Evolutionary conservation across 2,888 invertebrate species (phyloP).

Genomic region (Tachina grossa): DNA sequence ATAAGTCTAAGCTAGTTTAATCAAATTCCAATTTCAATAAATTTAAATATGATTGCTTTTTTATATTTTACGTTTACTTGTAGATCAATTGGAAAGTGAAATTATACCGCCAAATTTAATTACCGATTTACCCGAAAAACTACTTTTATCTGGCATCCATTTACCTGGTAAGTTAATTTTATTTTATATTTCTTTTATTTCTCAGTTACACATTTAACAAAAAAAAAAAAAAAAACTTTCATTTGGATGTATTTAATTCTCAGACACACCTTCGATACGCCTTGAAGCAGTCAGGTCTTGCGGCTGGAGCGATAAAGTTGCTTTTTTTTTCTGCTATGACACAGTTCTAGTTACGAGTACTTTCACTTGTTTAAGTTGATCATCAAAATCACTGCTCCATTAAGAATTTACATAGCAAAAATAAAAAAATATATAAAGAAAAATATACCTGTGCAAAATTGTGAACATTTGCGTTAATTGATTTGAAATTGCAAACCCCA

Average conservation of each 20-base stretch:
- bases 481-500: slow-evolving; percentile 66
- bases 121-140: slow-evolving; percentile 86
- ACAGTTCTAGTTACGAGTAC: slow-evolving; percentile 68
- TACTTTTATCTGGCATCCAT: slow-evolving; percentile 86
- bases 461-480: slow-evolving; percentile 65
- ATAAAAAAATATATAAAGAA: not conserved
- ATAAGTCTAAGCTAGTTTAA: slow-evolving; percentile 18
- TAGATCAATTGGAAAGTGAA: slow-evolving; percentile 79
- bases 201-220: not conserved
- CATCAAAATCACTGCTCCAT: slow-evolving; percentile 20
- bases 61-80: slow-evolving; percentile 61
- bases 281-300: not conserved
- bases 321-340: slow-evolving; percentile 31
- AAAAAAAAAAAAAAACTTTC: slow-evolving; percentile 32
- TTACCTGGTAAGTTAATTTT: slow-evolving; percentile 85
- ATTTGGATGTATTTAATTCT: slow-evolving; percentile 52
- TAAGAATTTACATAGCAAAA: slow-evolving; percentile 31
- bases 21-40: slow-evolving; percentile 25
- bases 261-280: slow-evolving; percentile 57
- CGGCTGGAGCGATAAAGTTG: not conserved
- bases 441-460: slow-evolving; percentile 29
- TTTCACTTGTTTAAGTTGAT: slow-evolving; percentile 60
- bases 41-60: slow-evolving; percentile 32
- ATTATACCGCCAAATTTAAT: slow-evolving; percentile 85
- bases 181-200: slow-evolving; percentile 22